Conservation (phyloP, 2,888 invertebrate species). For the Epistrophe eligans region DNA sequence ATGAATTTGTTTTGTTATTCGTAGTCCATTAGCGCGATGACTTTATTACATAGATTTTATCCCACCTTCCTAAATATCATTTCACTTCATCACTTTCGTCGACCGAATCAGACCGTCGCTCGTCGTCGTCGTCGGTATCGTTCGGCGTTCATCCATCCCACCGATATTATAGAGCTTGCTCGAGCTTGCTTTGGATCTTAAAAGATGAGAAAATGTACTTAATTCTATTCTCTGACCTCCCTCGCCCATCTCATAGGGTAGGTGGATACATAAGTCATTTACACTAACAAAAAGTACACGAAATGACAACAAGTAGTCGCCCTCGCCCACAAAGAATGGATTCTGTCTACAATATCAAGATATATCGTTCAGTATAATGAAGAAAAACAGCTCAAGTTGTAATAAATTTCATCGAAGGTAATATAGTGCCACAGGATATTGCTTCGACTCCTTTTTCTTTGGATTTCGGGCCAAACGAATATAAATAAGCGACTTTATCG, state of each 20-base stretch:
- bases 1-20: constrained; percentile 38
- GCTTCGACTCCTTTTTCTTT: constrained; percentile 48
- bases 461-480: constrained; percentile 52
- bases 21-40: constrained; percentile 38
- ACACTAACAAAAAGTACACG: constrained; percentile 23
- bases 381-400: constrained; percentile 77
- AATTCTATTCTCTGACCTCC: constrained; percentile 5
- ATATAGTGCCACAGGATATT: constrained; percentile 72
- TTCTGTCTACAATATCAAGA: constrained; percentile 76
- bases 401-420: constrained; percentile 76
- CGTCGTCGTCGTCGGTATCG: no score
- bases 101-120: not conserved
- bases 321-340: constrained; percentile 56
- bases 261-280: not conserved
- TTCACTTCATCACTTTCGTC: constrained; percentile 1
- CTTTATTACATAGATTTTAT: constrained; percentile 37
- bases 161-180: not conserved
- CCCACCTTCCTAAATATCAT: constrained; percentile 2
- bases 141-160: not conserved
- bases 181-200: constrained; percentile 6
- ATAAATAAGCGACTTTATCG: constrained; percentile 63
- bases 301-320: constrained; percentile 39
- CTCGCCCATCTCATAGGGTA: no score
- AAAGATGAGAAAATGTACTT: constrained; percentile 47
- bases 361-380: constrained; percentile 76